phyloP scores from a whole-genome alignment of 2,797 vertebrate species.

The Kryptolebias ocellatus region DNA sequence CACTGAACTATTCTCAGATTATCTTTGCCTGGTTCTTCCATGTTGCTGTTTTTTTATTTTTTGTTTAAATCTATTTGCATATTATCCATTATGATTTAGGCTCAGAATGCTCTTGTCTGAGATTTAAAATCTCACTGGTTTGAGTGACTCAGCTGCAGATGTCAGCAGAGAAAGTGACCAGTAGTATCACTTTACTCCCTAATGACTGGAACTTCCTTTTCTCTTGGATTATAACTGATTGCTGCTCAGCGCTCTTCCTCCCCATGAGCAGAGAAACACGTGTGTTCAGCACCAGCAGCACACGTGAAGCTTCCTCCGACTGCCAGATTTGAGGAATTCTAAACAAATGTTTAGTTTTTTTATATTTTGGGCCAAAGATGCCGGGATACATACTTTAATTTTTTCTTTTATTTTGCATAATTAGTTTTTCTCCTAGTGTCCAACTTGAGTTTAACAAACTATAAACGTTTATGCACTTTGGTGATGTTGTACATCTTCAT shows the following conservation, averaged over 20 bases:
- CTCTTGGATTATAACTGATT: slow-evolving; percentile 56
- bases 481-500: background rate
- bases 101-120: too few species aligned
- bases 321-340: slow-evolving; percentile 70
- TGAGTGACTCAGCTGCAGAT: slow-evolving; percentile 55
- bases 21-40: too few species aligned
- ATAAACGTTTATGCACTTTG: background rate
- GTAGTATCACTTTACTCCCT: slow-evolving; percentile 47
- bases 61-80: too few species aligned
- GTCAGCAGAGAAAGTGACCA: slow-evolving; percentile 64
- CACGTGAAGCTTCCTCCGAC: slow-evolving; percentile 37
- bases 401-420: slow-evolving; percentile 54
- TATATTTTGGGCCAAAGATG: slow-evolving; percentile 45
- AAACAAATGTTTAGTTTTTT: slow-evolving; percentile 66
- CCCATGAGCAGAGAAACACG: slow-evolving; percentile 43
- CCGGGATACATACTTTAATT: slow-evolving; percentile 28
- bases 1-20: too few species aligned
- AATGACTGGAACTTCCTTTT: slow-evolving; percentile 60
- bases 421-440: slow-evolving; percentile 43
- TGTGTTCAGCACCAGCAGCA: slow-evolving; percentile 3
- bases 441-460: slow-evolving; percentile 40
- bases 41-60: too few species aligned
- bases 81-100: too few species aligned
- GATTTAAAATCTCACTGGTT: background rate
- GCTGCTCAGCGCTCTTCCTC: slow-evolving; percentile 32